Evolutionary conservation across 2,113 vertebrate genomes (phyloP).

Genomic region (Hippocampus abdominalis): DNA sequence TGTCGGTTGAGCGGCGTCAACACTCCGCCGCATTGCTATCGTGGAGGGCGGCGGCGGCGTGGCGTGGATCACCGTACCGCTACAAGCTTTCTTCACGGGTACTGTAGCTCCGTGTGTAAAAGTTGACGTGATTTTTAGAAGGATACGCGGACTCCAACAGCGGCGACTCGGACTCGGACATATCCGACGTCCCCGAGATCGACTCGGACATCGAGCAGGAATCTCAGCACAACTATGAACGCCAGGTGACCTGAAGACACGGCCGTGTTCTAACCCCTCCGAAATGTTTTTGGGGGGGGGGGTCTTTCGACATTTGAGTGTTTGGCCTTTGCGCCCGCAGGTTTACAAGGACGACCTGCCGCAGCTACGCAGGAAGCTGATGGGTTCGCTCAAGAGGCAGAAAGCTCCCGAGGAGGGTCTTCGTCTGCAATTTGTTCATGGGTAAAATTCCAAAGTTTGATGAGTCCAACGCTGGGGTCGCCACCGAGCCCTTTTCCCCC

Average conservation of each 20-base stretch:
- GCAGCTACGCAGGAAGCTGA: conserved; percentile 88
- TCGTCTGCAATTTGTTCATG: conserved; percentile 92
- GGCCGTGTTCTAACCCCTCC: too few species aligned
- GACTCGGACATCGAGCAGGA: conserved; percentile 99
- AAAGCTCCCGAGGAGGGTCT: conserved; percentile 88
- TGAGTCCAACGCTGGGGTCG: too few species aligned
- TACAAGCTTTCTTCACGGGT: too few species aligned
- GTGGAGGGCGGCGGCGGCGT: too few species aligned
- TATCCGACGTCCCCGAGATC: conserved; percentile 92
- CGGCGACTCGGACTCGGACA: conserved; percentile 92
- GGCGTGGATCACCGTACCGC: too few species aligned
- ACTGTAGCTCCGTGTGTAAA: neutral
- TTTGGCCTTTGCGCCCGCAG: conserved; percentile 57
- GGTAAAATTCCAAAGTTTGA: conserved; percentile 77
- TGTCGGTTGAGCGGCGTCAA: too few species aligned
- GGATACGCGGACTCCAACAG: conserved; percentile 90
- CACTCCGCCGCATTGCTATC: too few species aligned
- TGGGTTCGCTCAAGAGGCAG: conserved; percentile 88
- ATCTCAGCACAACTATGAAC: conserved; percentile 92
- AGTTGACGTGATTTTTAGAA: conserved; percentile 63
- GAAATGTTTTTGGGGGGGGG: too few species aligned
- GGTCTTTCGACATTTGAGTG: too few species aligned
- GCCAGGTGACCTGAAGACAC: conserved; percentile 78
- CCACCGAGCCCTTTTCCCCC: too few species aligned
- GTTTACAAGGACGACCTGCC: conserved; percentile 99